Conservation (phyloP, 2,888 invertebrate species). For the Pammene aurita region DNA sequence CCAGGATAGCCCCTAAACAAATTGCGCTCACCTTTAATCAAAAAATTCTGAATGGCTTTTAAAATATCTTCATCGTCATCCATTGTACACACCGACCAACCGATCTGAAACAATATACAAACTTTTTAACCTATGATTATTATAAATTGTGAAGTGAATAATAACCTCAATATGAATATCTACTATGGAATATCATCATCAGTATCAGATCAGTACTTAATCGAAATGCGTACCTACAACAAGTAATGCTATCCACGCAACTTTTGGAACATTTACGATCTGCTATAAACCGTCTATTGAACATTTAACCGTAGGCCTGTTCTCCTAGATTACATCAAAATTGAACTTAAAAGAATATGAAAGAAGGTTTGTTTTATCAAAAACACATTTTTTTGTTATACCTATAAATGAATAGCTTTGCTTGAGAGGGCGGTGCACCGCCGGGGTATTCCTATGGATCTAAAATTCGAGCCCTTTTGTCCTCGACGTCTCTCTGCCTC, state of each 20-base stretch:
- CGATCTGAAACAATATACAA: conserved; percentile 52
- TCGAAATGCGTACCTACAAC: conserved; percentile 45
- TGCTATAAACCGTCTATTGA: conserved; percentile 59
- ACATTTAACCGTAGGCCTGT: conserved; percentile 52
- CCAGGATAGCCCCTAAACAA: no score
- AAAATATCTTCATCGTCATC: conserved; percentile 54
- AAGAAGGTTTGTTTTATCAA: conserved; percentile 48
- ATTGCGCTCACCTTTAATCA: conserved; percentile 55
- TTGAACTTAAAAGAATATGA: conserved; percentile 34
- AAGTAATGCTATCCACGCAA: conserved; percentile 50
- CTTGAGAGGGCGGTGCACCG: conserved; percentile 48
- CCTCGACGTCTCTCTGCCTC: conserved; percentile 46
- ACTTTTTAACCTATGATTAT: not conserved
- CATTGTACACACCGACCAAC: conserved; percentile 47
- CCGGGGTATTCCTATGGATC: conserved; percentile 60
- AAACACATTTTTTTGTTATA: not conserved
- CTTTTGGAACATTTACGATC: conserved; percentile 57
- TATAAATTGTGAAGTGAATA: no score
- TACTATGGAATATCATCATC: not conserved
- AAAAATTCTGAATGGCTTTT: conserved; percentile 51
- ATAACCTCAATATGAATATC: no score
- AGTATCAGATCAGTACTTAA: not conserved
- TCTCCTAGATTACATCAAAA: conserved; percentile 38
- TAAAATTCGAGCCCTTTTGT: conserved; percentile 58
- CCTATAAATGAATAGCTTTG: conserved; percentile 16